Evolutionary conservation across 1,140 invertebrate genomes (phyloP).

Genomic region (Philotrypesis tridentata): DNA sequence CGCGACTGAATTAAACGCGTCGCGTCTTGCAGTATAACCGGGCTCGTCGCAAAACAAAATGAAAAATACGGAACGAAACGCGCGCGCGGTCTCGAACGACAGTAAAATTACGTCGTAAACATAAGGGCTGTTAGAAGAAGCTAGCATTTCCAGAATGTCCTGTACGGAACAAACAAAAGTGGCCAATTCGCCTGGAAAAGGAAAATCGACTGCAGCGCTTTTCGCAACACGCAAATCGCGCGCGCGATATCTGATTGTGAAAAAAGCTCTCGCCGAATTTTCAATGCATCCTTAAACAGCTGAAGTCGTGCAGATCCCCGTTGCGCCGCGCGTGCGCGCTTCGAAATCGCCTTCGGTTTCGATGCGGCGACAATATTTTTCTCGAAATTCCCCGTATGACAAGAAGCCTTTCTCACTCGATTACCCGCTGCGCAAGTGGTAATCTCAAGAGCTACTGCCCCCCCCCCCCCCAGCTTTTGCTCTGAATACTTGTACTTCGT

Average conservation of each 20-base stretch:
- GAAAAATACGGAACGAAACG: neutral
- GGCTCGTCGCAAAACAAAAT: too few relatives aligned
- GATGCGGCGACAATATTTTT: slow-evolving; percentile 3
- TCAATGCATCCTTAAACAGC: neutral
- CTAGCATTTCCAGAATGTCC: too few relatives aligned
- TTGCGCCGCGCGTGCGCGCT: neutral
- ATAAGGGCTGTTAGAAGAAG: too few relatives aligned
- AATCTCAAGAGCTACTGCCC: neutral
- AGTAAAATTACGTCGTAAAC: too few relatives aligned
- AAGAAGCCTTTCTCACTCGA: slow-evolving; percentile 36
- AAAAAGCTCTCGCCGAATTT: neutral
- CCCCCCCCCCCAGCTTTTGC: neutral
- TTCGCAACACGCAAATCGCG: too few relatives aligned
- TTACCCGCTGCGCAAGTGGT: neutral
- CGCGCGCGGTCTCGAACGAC: too few relatives aligned
- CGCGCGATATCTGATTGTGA: neutral
- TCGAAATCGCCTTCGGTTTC: neutral
- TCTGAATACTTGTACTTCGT: neutral
- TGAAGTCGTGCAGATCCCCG: neutral
- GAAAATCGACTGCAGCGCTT: too few relatives aligned
- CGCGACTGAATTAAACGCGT: neutral
- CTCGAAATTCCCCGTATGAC: neutral
- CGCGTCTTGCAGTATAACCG: too few relatives aligned
- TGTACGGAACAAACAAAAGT: too few relatives aligned
- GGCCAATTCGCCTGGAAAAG: too few relatives aligned